These are phyloP conservation scores for Spinibarbus caldwelli DNA, from an alignment of 2,797 vertebrate species.

Conservation along the genomic window DNA sequence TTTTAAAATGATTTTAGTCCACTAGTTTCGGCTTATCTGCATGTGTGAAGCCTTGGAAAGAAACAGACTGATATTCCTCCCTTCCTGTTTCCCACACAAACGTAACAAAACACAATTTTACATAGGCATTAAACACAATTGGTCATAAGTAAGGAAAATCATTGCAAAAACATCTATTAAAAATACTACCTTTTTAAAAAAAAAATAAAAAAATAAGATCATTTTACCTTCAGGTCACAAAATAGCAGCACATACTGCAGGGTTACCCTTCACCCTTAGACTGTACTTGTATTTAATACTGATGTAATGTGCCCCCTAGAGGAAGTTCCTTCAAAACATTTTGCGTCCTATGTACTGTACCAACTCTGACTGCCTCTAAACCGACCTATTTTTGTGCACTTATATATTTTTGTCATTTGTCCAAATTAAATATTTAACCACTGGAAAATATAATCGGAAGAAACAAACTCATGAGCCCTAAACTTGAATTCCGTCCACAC, in stretches of 20 bases:
- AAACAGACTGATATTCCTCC: not conserved
- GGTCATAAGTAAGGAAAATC: not conserved
- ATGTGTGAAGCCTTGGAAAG: not conserved
- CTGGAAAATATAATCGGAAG: not conserved
- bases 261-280: not conserved
- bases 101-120: not conserved
- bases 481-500: slow-evolving; percentile 4
- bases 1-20: not conserved
- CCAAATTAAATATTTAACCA: slow-evolving; percentile 18
- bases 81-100: too few relatives aligned
- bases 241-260: slow-evolving; percentile 9
- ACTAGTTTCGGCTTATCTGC: not conserved
- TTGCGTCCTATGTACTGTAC: not conserved
- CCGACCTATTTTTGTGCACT: not conserved
- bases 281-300: slow-evolving; percentile 25
- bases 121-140: not conserved
- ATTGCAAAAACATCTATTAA: not conserved
- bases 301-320: slow-evolving; percentile 51
- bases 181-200: too few relatives aligned
- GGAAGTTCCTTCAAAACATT: slow-evolving; percentile 4
- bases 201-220: too few relatives aligned
- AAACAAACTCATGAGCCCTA: slow-evolving; percentile 13
- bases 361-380: not conserved
- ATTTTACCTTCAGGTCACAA: not conserved
- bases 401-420: not conserved